phyloP scores from a whole-genome alignment of 2,113 vertebrate genomes.

The Pipa parva region DNA sequence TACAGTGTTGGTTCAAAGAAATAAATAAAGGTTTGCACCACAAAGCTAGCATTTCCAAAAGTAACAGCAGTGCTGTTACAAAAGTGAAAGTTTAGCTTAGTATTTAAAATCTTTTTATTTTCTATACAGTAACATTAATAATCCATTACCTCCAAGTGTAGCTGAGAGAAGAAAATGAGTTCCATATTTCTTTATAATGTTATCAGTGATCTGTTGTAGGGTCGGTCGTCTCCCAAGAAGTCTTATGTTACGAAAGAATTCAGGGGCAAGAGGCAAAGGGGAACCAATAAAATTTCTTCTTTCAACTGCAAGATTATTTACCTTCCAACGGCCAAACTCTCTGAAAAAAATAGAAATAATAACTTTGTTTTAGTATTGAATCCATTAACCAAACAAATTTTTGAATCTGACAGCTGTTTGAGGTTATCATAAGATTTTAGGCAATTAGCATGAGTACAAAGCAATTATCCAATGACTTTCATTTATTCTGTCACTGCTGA shows the following conservation, averaged over 20 bases:
- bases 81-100: too few species aligned
- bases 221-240: conserved; percentile 87
- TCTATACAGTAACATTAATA: neutral
- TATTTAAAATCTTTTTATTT: too few species aligned
- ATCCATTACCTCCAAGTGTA: conserved; percentile 85
- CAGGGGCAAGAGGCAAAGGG: conserved; percentile 84
- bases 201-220: conserved; percentile 88
- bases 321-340: conserved; percentile 97
- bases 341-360: conserved; percentile 67
- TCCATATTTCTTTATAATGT: conserved; percentile 96
- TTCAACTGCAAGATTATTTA: conserved; percentile 92
- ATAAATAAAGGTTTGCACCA: too few species aligned
- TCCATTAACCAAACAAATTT: neutral
- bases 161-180: conserved; percentile 93
- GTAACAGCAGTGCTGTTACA: too few species aligned
- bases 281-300: conserved; percentile 89
- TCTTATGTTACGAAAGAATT: conserved; percentile 91
- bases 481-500: neutral
- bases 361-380: neutral
- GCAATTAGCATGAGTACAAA: conserved; percentile 1
- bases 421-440: neutral
- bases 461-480: neutral
- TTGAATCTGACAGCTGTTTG: neutral
- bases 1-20: too few species aligned
- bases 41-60: too few species aligned